Percentiles rank a stretch among this genome's conserved stretches.
Conservation (phyloP, 1,140 invertebrate genomes). For the Drosophila azteca region DNA sequence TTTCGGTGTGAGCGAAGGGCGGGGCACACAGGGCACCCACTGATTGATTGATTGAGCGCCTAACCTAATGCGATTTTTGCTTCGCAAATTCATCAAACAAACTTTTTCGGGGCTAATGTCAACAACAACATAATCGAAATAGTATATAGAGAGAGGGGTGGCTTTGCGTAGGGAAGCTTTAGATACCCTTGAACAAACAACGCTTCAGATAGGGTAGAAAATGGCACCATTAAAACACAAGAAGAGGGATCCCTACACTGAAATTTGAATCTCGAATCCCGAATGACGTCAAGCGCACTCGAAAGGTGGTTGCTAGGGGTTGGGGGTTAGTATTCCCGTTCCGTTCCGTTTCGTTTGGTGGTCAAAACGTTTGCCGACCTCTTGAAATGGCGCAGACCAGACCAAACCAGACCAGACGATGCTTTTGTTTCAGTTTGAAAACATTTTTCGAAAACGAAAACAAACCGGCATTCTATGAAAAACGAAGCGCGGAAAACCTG, state of each 20-base stretch:
- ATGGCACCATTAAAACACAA: background rate
- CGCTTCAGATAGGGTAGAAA: too few relatives aligned
- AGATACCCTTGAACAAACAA: too few relatives aligned
- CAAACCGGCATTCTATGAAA: conserved; percentile 64
- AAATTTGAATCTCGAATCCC: background rate
- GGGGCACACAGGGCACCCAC: conserved; percentile 23
- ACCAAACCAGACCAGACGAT: conserved; percentile 24
- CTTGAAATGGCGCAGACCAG: conserved; percentile 38
- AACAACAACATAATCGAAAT: conserved; percentile 24
- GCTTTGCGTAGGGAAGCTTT: background rate
- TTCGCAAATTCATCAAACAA: conserved; percentile 36
- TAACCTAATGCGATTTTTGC: conserved; percentile 51
- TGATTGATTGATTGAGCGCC: conserved; percentile 61
- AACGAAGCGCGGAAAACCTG: conserved; percentile 38
- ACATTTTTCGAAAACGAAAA: conserved; percentile 41
- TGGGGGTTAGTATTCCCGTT: too few relatives aligned
- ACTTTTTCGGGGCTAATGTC: conserved; percentile 23
- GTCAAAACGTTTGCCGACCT: conserved; percentile 21
- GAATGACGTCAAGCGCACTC: conserved; percentile 39
- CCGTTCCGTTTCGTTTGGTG: conserved; percentile 3
- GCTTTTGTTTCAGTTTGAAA: conserved; percentile 51
- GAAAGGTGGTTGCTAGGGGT: conserved; percentile 39
- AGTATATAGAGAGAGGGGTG: background rate
- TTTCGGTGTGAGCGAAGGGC: conserved; percentile 22
- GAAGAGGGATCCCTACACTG: background rate